Percentiles rank a stretch among this genome's conserved stretches.
Conservation (phyloP, 2,113 vertebrate species). For the Pteropus alecto region DNA sequence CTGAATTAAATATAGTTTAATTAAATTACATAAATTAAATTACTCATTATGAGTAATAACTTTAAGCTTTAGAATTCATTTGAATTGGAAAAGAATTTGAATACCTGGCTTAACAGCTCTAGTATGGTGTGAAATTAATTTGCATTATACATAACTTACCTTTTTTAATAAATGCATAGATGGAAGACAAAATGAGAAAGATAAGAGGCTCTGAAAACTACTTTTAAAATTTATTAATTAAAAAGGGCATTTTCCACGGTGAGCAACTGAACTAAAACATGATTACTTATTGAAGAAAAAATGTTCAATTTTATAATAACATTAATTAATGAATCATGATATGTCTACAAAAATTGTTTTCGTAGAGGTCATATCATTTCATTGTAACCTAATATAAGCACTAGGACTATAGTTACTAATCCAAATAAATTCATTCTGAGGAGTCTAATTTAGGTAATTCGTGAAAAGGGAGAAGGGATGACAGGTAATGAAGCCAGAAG, state of each 20-base stretch:
- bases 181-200: slow-evolving; percentile 76
- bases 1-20: slow-evolving; percentile 83
- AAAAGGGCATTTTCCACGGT: slow-evolving; percentile 74
- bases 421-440: slow-evolving; percentile 6
- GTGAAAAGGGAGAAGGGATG: background rate
- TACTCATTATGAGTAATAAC: slow-evolving; percentile 80
- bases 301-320: slow-evolving; percentile 49
- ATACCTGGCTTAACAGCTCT: slow-evolving; percentile 81
- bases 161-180: slow-evolving; percentile 78
- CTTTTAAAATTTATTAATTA: slow-evolving; percentile 80
- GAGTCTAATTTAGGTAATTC: slow-evolving; percentile 32
- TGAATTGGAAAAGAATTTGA: slow-evolving; percentile 79
- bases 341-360: slow-evolving; percentile 72
- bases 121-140: slow-evolving; percentile 82
- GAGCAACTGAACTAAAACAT: slow-evolving; percentile 73
- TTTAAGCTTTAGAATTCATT: slow-evolving; percentile 79
- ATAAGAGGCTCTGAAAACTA: slow-evolving; percentile 78
- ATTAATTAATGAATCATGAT: slow-evolving; percentile 66
- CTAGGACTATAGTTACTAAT: slow-evolving; percentile 17
- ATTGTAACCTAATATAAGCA: slow-evolving; percentile 34
- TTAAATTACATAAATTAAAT: slow-evolving; percentile 84
- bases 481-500: background rate
- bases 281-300: slow-evolving; percentile 74
- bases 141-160: slow-evolving; percentile 74
- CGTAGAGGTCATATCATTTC: slow-evolving; percentile 69